Conservation (phyloP, 2,888 invertebrate genomes). For the Orthonychiurus folsomi region DNA sequence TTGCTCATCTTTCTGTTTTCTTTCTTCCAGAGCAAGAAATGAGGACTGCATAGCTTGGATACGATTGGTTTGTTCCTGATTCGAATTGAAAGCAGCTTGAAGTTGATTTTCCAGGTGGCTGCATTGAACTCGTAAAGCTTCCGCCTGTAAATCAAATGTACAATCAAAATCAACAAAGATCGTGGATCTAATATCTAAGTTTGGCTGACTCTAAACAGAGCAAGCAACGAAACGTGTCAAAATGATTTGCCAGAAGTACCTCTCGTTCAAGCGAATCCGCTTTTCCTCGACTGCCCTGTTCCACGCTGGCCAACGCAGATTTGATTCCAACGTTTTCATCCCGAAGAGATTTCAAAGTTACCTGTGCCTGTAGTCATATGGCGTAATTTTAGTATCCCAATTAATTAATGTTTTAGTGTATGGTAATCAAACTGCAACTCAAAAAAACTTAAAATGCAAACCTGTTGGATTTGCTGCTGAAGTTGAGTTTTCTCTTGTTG, state of each 20-base stretch:
- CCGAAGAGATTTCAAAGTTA: constrained; percentile 19
- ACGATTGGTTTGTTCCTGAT: constrained; percentile 6
- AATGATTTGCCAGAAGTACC: too few relatives aligned
- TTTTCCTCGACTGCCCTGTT: constrained; percentile 27
- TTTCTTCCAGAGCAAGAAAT: constrained; percentile 2
- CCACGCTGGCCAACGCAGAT: constrained; percentile 15
- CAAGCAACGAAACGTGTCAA: too few relatives aligned
- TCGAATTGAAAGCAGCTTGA: constrained; percentile 42
- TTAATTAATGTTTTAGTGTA: too few relatives aligned
- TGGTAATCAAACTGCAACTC: background rate
- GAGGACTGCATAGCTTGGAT: background rate
- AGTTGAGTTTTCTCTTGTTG: constrained; percentile 55
- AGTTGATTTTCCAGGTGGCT: constrained; percentile 44
- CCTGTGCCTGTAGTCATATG: constrained; percentile 15
- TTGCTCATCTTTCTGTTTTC: background rate
- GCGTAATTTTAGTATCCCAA: background rate
- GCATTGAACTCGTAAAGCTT: constrained; percentile 38
- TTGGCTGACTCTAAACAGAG: too few relatives aligned
- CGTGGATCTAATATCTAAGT: too few relatives aligned
- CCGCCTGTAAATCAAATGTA: constrained; percentile 1
- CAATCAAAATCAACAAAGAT: too few relatives aligned
- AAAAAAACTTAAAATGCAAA: constrained; percentile 8
- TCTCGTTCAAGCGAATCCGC: constrained; percentile 32
- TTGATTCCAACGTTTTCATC: constrained; percentile 25
- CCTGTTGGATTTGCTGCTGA: constrained; percentile 54